Evolutionary conservation across 1,140 invertebrate species (phyloP), one percentile per base, ranked within the genome.

Genomic region (Atta cephalotes): DNA sequence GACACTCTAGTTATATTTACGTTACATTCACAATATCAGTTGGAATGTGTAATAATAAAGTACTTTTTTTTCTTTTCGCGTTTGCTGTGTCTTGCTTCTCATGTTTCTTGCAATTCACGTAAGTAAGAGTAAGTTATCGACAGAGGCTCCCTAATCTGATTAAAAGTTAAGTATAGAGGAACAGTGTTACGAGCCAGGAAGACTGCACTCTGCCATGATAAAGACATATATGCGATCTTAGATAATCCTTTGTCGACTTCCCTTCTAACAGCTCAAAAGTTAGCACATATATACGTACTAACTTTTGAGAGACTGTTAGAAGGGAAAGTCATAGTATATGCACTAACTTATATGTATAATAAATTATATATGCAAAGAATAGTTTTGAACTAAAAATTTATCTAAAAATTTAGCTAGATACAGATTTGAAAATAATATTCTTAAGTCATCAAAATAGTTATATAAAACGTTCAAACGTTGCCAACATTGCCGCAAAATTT

Each of bases 91-190:
- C 28, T 63, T 35, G 31, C 6, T 14, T 3, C 28, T 49, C 35
- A 51, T 28, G 72, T 51, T 84, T 76, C 39, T 51, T 28, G 39
- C n/a, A 74, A 82, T 49, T 84, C 58, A 9, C 56, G 39, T 9
- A 25, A 72, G 39, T 9, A 25, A 72, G 39, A 72, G 56, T 72
- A 76, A 84, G 18, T 84, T 84, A 74, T 84, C n/a, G 58, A 84
- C 31, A 51, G 16, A 62, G 28, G 21, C 28, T 84, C n/a, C 66
- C 58, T 76, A 76, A 76, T 74, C 39, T 51, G 70, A 76, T 84
- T 74, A 84, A 84, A 84, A 76, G 56, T 84, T 84, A 84, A 84
- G 56, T 60, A 74, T 31, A 60, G 66, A 49, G 7, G 53, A 60
- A 71, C 16, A 31, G 21, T 25, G 65, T 70, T 82, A 62, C 25